phyloP scores from a whole-genome alignment of 2,113 vertebrate genomes.

The Malurus melanocephalus region DNA sequence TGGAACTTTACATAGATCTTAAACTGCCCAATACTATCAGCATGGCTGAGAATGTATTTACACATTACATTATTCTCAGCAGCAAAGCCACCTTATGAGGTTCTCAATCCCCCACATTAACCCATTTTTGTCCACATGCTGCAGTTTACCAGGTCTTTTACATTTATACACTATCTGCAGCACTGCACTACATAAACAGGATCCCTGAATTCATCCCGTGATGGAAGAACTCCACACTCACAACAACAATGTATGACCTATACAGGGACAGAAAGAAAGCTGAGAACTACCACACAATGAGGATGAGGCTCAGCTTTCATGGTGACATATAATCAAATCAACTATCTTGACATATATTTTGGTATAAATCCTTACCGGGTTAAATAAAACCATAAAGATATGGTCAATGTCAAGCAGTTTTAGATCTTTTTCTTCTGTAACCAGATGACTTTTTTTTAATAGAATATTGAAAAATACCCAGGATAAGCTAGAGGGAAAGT shows the following conservation, averaged over 20 bases:
- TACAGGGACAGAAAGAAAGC: not conserved
- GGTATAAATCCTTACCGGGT: not conserved
- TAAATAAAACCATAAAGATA: not conserved
- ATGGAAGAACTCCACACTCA: not conserved
- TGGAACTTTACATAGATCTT: not conserved
- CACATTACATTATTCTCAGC: not conserved
- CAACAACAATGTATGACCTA: not conserved
- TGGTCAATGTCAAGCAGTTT: not conserved
- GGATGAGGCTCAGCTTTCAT: not conserved
- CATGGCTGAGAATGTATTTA: not conserved
- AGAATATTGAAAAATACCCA: not conserved
- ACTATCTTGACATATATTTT: not conserved
- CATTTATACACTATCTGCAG: accelerated
- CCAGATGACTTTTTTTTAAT: not conserved
- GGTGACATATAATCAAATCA: not conserved
- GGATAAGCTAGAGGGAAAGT: not conserved
- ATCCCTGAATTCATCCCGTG: not conserved
- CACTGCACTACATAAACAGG: accelerated
- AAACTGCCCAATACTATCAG: not conserved
- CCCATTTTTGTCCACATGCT: accelerated
- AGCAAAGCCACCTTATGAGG: not conserved
- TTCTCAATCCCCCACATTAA: not conserved
- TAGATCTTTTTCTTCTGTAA: not conserved
- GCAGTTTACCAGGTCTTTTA: not conserved
- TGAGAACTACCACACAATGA: accelerated